Evolutionary conservation across 2,113 vertebrate species (phyloP).

Genomic region (Sigmodon hispidus): DNA sequence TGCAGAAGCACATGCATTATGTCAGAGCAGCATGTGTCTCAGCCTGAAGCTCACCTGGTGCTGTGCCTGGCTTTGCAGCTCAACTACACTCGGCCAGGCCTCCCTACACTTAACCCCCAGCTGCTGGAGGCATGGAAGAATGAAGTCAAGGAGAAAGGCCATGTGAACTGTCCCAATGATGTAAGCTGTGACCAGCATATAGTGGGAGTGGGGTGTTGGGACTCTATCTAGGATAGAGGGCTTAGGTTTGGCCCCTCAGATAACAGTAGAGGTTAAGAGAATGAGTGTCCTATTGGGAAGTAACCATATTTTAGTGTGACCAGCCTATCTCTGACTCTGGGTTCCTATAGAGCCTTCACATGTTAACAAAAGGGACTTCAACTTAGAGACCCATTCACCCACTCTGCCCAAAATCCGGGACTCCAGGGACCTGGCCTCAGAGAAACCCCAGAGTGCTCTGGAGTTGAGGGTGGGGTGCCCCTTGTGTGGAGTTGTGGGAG

Average conservation of each 20-base stretch:
- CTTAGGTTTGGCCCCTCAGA: not conserved
- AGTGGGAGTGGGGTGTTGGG: not conserved
- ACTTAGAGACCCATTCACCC: not conserved
- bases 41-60: not conserved
- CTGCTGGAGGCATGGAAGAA: constrained; percentile 96
- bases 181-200: constrained; percentile 85
- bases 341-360: not conserved
- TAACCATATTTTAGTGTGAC: not conserved
- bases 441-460: not conserved
- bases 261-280: not conserved
- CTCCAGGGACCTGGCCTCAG: not conserved
- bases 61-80: constrained; percentile 86
- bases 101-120: constrained; percentile 94
- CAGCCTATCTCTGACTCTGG: not conserved
- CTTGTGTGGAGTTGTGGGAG: not conserved
- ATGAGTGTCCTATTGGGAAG: not conserved
- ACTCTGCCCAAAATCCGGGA: not conserved
- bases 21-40: not conserved
- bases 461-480: not conserved
- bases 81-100: constrained; percentile 97
- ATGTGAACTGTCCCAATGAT: constrained; percentile 95
- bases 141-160: constrained; percentile 96
- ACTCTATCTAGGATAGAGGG: not conserved
- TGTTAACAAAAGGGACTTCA: not conserved
- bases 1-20: not conserved